Evolutionary conservation across 2,888 invertebrate species (phyloP).

Genomic region (Aethes cnicana): DNA sequence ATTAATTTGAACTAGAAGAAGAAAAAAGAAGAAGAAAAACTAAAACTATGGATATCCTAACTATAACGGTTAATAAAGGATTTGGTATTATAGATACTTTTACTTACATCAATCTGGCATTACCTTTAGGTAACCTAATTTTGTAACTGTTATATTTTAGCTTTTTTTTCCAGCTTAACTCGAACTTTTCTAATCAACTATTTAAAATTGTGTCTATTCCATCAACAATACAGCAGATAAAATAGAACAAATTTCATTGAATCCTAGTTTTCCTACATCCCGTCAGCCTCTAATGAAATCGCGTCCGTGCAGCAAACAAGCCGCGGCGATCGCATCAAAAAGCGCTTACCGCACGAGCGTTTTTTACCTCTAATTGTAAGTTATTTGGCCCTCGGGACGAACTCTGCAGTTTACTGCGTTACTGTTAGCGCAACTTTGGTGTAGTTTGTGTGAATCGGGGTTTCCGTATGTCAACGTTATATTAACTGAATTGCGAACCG

Average conservation of each 20-base stretch:
- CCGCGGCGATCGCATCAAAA: constrained; percentile 64
- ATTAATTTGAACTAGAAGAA: too few species aligned
- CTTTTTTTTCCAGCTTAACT: too few species aligned
- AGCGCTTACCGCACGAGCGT: constrained; percentile 59
- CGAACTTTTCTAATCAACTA: too few species aligned
- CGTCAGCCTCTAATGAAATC: constrained; percentile 63
- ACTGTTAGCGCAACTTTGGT: constrained; percentile 20
- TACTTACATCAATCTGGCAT: too few species aligned
- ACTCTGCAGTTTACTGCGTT: constrained; percentile 33
- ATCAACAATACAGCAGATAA: not conserved
- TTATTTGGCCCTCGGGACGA: constrained; percentile 52
- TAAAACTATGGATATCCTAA: too few species aligned
- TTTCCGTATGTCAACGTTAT: constrained; percentile 4
- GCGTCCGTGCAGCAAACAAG: constrained; percentile 60
- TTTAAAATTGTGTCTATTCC: not conserved
- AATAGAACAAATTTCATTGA: too few species aligned
- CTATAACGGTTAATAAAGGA: too few species aligned
- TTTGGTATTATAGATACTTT: too few species aligned
- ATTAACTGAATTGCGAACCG: too few species aligned
- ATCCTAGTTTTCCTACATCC: constrained; percentile 55
- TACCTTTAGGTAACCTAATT: too few species aligned
- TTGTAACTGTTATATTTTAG: too few species aligned
- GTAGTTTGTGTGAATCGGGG: constrained; percentile 2
- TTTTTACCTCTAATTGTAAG: constrained; percentile 67
- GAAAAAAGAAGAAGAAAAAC: too few species aligned